Conservation (phyloP, 2,888 invertebrate species). For the Hyppa rectilinea region DNA sequence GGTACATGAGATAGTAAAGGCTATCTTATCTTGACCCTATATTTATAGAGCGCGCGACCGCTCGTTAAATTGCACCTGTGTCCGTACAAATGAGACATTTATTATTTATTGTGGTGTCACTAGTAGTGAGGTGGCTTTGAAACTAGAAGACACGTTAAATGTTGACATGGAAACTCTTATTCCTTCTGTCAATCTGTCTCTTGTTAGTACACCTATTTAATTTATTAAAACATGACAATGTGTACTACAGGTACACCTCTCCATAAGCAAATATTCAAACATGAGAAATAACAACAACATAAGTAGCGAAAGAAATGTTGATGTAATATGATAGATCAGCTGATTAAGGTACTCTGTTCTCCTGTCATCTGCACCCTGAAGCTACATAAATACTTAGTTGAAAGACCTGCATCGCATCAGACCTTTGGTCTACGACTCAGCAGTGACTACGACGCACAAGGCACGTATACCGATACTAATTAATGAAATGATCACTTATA, state of each 20-base stretch:
- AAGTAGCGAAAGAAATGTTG: not conserved
- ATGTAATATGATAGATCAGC: not conserved
- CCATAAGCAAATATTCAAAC: too few species aligned
- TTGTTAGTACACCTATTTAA: not conserved
- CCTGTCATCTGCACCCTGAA: not conserved
- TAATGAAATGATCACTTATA: constrained; percentile 40
- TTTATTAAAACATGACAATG: too few species aligned
- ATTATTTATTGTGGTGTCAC: constrained; percentile 46
- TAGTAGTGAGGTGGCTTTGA: constrained; percentile 11
- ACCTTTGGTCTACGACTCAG: constrained; percentile 8
- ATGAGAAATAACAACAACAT: not conserved
- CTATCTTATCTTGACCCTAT: constrained; percentile 36
- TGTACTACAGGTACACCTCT: too few species aligned
- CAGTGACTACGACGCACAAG: not conserved
- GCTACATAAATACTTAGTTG: constrained; percentile 1
- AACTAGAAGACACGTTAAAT: constrained; percentile 4
- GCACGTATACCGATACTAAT: constrained; percentile 23
- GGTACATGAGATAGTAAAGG: not conserved
- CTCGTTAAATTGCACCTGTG: constrained; percentile 48
- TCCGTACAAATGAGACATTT: constrained; percentile 41
- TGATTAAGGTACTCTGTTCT: not conserved
- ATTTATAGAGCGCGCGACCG: constrained; percentile 39
- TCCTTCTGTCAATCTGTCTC: too few species aligned
- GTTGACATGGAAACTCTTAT: not conserved
- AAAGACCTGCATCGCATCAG: constrained; percentile 10